Percentiles rank a stretch among this genome's conserved stretches.
These are phyloP conservation scores for Stictonetta naevosa DNA, from an alignment of 2,113 vertebrate species.

Conservation along the genomic window DNA sequence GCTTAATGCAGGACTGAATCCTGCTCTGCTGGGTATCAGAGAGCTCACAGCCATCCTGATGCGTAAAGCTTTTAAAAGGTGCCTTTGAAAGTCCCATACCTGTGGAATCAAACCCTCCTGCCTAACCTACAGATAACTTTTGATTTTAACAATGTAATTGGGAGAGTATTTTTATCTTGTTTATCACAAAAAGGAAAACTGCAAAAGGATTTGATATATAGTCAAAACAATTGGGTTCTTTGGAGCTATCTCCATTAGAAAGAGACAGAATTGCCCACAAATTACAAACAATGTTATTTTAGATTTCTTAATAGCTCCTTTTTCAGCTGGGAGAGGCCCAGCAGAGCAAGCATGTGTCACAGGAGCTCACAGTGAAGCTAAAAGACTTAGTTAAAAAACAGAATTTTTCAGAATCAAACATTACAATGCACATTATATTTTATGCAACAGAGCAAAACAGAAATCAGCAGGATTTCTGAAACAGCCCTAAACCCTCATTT, in stretches of 20 bases:
- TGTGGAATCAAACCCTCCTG: background rate
- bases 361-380: background rate
- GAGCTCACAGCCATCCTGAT: background rate
- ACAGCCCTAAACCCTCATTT: background rate
- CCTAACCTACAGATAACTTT: background rate
- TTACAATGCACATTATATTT: background rate
- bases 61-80: background rate
- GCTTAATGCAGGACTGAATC: background rate
- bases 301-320: background rate
- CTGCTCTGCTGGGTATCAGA: background rate
- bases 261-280: background rate
- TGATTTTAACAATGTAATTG: background rate
- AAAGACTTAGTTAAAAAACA: background rate
- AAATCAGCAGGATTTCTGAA: background rate
- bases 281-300: background rate
- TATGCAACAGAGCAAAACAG: background rate
- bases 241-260: background rate
- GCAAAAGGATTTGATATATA: background rate
- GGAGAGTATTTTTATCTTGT: background rate
- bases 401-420: background rate
- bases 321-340: background rate
- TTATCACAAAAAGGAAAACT: background rate
- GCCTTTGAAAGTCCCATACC: background rate
- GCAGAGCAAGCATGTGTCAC: accelerated
- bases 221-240: background rate